These are phyloP conservation scores for Lucilia cuprina DNA, from an alignment of 1,140 invertebrate genomes.

Conservation along the genomic window DNA sequence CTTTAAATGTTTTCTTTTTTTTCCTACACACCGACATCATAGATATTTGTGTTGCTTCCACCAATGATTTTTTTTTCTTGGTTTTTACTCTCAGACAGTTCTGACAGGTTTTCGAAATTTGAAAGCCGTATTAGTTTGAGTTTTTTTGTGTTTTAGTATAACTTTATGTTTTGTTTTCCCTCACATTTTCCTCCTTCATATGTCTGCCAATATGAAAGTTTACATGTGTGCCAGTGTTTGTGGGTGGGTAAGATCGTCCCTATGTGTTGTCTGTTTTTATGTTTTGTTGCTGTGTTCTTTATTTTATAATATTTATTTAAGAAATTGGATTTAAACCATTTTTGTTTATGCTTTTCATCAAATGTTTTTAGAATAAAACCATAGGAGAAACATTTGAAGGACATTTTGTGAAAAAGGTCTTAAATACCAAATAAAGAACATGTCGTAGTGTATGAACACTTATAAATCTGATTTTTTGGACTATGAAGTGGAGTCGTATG, in stretches of 20 bases:
- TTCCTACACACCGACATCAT: not conserved
- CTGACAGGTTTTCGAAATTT: not conserved
- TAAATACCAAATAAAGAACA: too few species aligned
- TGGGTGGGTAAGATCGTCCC: not conserved
- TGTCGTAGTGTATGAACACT: too few species aligned
- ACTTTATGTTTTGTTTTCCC: not conserved
- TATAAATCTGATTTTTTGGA: too few species aligned
- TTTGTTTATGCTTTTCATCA: not conserved
- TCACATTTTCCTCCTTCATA: not conserved
- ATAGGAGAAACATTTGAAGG: too few species aligned
- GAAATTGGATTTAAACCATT: constrained; percentile 1
- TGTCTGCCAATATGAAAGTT: not conserved
- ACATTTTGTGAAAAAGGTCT: too few species aligned
- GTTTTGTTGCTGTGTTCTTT: not conserved
- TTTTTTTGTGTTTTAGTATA: not conserved
- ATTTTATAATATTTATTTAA: constrained; percentile 3
- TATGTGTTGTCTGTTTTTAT: too few species aligned
- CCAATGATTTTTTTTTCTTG: not conserved
- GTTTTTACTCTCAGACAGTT: constrained; percentile 17
- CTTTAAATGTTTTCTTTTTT: not conserved
- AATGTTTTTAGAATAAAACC: not conserved
- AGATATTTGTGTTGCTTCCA: not conserved
- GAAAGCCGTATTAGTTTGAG: not conserved
- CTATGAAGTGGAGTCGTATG: too few species aligned
- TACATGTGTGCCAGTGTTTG: not conserved